Evolutionary conservation across 2,888 invertebrate genomes (phyloP).

Genomic region (Dryobotodes eremita): DNA sequence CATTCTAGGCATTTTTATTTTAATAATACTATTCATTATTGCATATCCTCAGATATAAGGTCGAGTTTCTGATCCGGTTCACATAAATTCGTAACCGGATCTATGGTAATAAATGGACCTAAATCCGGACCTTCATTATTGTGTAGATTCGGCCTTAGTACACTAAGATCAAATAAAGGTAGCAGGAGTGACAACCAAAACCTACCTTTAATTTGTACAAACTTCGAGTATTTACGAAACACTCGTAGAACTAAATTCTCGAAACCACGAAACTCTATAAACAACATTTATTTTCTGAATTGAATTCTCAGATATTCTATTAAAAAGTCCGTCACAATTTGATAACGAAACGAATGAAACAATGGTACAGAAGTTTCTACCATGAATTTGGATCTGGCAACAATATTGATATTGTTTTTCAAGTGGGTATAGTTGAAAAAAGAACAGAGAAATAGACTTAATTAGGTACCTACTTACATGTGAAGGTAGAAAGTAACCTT

Average conservation of each 20-base stretch:
- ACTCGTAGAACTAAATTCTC: slow-evolving; percentile 19
- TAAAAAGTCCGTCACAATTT: slow-evolving; percentile 7
- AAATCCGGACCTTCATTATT: background rate
- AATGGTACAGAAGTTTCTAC: slow-evolving; percentile 14
- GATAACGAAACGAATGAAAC: slow-evolving; percentile 14
- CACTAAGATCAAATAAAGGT: background rate
- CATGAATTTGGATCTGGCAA: slow-evolving; percentile 9
- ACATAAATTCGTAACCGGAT: background rate
- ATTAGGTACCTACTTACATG: background rate
- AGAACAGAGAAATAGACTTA: background rate
- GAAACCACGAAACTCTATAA: slow-evolving; percentile 15
- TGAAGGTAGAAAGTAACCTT: background rate
- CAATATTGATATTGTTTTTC: background rate
- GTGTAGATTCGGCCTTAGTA: background rate
- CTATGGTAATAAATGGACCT: background rate
- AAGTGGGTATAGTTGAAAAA: background rate
- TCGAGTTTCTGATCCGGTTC: background rate
- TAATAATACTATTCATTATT: background rate
- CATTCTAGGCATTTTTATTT: background rate
- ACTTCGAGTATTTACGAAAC: slow-evolving; percentile 23
- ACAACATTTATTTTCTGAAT: slow-evolving; percentile 30
- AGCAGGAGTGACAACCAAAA: slow-evolving; percentile 11
- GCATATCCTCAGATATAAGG: background rate
- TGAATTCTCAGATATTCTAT: slow-evolving; percentile 19
- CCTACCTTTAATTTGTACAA: slow-evolving; percentile 7